Base-by-base conservation (phyloP, 2,113 vertebrate genomes). In the Planiliza haematocheilus region DNA sequence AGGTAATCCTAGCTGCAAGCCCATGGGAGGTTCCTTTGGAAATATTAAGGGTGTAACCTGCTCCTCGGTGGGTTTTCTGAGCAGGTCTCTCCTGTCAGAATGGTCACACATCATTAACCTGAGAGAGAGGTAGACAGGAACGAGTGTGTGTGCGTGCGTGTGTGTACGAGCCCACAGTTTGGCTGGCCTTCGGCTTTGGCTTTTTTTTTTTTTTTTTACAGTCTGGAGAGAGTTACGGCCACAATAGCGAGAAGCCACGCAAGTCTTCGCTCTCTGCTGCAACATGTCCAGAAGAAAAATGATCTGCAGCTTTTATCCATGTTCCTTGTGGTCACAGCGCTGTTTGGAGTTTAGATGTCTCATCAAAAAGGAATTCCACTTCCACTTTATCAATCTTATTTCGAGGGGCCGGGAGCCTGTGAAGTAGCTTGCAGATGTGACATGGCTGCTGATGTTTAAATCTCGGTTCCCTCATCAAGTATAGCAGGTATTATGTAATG, bases 311-410 rank as follows among this genome's bases (percentile, higher is more conserved):
- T 92, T 86, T 89, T 66, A 67, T 70, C 84, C 86, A 72, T 86
- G 75, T 88, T 87, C 87, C 72, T 46, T 87, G 82, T 72, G 88
- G 89, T 86, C 86, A 53, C 65, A 63, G 68, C 18, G 2, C 82
- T 86, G 87, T 84, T 89, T 82, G 48, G 77, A 88, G 85, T 90
- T 88, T 79, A 69, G 45, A 84, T 72, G 79, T 83, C 71, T 86
- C 80, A 89, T 84, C 83, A 84, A 89, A 82, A 80, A 87, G 79
- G 86, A 91, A 92, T 92, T 90, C 79, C 63, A 85, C 74, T 85
- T 86, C 67, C 42, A 81, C 77, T 81, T 88, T 85, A 89, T 87
- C 85, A 80, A 66, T 84, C 82, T 75, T 55, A 64, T 81, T 88
- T 73, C 39, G 37, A 42, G 18, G 24, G 59, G 39, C 53, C 6